phyloP scores from a whole-genome alignment of 1,140 invertebrate genomes.

The Harpegnathos saltator region DNA sequence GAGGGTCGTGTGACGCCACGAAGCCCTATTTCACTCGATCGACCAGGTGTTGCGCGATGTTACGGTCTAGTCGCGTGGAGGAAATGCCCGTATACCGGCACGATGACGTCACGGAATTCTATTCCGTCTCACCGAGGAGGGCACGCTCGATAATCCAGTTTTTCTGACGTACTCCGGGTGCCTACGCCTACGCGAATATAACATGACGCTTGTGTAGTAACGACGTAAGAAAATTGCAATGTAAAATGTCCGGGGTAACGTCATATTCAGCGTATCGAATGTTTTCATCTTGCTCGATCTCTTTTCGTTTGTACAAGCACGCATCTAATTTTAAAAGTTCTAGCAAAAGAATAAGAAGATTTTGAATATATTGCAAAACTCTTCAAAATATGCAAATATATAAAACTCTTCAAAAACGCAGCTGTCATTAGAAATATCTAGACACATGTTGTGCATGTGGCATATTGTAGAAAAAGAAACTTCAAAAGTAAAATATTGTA shows the following conservation, averaged over 20 bases:
- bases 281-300: neutral
- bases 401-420: too few relatives aligned
- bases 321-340: neutral
- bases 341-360: too few relatives aligned
- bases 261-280: neutral
- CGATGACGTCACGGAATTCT: constrained; percentile 47
- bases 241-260: neutral
- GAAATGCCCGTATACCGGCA: constrained; percentile 1
- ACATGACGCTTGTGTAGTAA: constrained; percentile 8
- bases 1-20: constrained; percentile 36
- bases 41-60: constrained; percentile 28
- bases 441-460: too few relatives aligned
- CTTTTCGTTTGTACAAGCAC: neutral
- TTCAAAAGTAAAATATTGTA: too few relatives aligned
- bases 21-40: constrained; percentile 50
- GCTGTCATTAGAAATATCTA: too few relatives aligned
- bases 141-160: constrained; percentile 53
- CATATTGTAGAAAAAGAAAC: too few relatives aligned
- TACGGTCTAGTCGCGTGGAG: neutral
- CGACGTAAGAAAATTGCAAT: constrained; percentile 14
- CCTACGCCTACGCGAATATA: constrained; percentile 1
- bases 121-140: neutral
- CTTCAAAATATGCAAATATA: too few relatives aligned
- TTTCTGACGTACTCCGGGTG: constrained; percentile 33
- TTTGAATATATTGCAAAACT: too few relatives aligned